Base-by-base conservation (phyloP, 2,797 vertebrate species). In the Tympanoctomys barrerae region DNA sequence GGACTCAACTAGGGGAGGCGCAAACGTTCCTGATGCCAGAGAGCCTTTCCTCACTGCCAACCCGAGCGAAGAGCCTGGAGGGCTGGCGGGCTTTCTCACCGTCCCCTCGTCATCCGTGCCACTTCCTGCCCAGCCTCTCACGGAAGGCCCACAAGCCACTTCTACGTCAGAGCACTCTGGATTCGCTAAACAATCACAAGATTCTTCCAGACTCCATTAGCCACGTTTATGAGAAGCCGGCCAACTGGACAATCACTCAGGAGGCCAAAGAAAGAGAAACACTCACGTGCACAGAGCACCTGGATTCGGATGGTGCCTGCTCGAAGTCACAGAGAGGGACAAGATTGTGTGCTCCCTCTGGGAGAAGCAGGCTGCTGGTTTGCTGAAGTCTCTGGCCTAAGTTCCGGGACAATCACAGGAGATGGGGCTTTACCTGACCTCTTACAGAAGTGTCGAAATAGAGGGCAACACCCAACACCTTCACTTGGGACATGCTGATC, bases 171-270 rank as follows among this genome's bases (percentile, higher is more conserved):
- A 80, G 73, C 7, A 31, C 49, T 80, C 42, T 68, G 39, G 42
- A 21, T 62, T 87, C 31, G 39, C 0, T 39, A 73, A 64, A 61
- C 94, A 94, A 92, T 68, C 84, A 90, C 57, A 71, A 5, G 54
- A 42, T 86, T 96, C 89, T 89, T 94, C 36, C 75, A n/a, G 87
- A 85, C 21, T 46, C 59, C 11, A 64, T 71, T 39, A 77, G 64
- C 80, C 62, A 87, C 13, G 36, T 52, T 70, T 91, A 75, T 12
- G 46, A 39, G 66, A 59, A 94, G 75, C 22, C 21, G 2, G 1
- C 54, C 3, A 10, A 39, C 68, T 82, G 36, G 86, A 87, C 9
- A 16, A 2, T 77, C 57, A 31, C 22, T 19, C 24, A 3, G 54
- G 46, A 52, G 4, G 70, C 33, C 18, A 79, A 26, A 16, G n/a